These are phyloP conservation scores for Tetranychus truncatus DNA, from an alignment of 2,888 invertebrate species.

Conservation along the genomic window DNA sequence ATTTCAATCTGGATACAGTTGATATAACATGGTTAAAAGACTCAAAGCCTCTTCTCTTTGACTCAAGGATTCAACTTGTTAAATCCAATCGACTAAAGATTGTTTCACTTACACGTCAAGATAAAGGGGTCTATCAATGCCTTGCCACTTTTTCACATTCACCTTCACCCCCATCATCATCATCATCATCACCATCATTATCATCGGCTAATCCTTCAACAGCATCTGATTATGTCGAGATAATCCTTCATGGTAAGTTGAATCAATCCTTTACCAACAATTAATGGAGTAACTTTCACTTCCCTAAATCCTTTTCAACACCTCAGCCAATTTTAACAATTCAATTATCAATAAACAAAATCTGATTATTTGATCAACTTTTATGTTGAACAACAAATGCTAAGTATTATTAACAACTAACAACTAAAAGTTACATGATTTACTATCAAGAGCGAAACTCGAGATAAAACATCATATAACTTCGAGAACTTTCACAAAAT, in stretches of 20 bases:
- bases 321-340: no score
- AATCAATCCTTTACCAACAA: neutral
- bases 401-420: no score
- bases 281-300: no score
- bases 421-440: no score
- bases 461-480: no score
- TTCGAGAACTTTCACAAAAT: no score
- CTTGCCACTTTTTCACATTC: neutral
- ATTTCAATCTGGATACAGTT: constrained; percentile 2
- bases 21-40: constrained; percentile 5
- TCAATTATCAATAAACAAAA: no score
- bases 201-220: neutral
- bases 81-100: constrained; percentile 2
- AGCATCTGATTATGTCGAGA: neutral
- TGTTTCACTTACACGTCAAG: neutral
- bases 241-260: neutral
- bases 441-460: no score
- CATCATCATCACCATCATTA: neutral
- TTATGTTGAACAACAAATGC: no score
- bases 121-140: constrained; percentile 8
- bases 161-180: neutral
- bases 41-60: neutral
- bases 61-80: constrained; percentile 1
- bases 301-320: no score
- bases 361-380: no score